Percentiles rank a stretch among this genome's conserved stretches.
These are phyloP conservation scores for Matsumyia berberina DNA, from an alignment of 2,888 invertebrate species.

Conservation along the genomic window DNA sequence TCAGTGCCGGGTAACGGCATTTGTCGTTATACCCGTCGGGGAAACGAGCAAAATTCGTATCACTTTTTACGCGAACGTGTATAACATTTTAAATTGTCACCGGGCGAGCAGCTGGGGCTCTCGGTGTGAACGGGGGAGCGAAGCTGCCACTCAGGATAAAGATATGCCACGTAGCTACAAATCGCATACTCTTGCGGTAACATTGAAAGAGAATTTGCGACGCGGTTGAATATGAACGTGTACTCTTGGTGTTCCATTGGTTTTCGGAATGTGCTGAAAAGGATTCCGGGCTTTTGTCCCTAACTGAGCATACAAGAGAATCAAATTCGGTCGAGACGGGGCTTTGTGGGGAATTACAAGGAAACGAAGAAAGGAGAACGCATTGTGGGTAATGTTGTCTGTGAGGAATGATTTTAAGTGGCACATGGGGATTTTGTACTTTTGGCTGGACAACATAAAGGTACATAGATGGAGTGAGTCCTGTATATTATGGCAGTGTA, in stretches of 20 bases:
- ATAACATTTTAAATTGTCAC: constrained; percentile 66
- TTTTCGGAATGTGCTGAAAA: constrained; percentile 46
- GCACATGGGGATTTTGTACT: constrained; percentile 42
- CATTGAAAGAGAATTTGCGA: constrained; percentile 71
- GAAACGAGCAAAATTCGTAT: constrained; percentile 55
- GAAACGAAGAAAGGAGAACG: constrained; percentile 18
- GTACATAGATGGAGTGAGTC: neutral
- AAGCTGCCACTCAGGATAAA: constrained; percentile 72
- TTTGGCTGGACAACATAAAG: constrained; percentile 45
- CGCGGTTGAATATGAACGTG: constrained; percentile 57
- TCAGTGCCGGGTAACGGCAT: constrained; percentile 41
- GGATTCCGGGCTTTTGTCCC: constrained; percentile 58
- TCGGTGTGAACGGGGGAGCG: constrained; percentile 14
- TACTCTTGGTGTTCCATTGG: constrained; percentile 30
- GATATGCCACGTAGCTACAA: constrained; percentile 75
- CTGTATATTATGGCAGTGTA: too few species aligned
- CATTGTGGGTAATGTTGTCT: constrained; percentile 5
- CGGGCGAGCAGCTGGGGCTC: constrained; percentile 32
- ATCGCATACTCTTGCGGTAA: constrained; percentile 72
- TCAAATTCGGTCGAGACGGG: constrained; percentile 60
- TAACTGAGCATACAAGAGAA: constrained; percentile 41
- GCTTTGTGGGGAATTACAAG: constrained; percentile 52
- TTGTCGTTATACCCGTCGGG: constrained; percentile 41
- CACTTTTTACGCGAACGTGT: constrained; percentile 69
- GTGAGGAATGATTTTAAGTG: constrained; percentile 29